phyloP scores from a whole-genome alignment of 2,113 vertebrate genomes.

The Brienomyrus brachyistius region DNA sequence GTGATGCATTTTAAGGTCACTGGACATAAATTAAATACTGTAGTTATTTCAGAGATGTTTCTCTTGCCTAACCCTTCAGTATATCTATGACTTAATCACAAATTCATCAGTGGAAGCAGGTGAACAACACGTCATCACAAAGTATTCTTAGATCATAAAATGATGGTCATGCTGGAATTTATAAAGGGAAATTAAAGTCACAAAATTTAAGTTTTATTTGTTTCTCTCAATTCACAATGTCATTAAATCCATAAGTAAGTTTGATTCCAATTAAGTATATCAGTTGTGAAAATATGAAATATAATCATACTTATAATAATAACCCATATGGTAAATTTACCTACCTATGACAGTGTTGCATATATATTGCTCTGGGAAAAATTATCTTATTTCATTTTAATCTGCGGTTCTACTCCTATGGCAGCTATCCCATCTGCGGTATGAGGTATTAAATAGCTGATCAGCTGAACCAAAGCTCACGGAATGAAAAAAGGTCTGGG shows the following conservation, averaged over 20 bases:
- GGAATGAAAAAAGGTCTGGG: background rate
- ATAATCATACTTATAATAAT: background rate
- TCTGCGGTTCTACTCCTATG: background rate
- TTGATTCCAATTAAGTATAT: background rate
- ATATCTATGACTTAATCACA: background rate
- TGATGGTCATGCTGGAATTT: background rate
- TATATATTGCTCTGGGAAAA: background rate
- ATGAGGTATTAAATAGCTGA: background rate
- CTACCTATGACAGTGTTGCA: background rate
- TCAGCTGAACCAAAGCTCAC: background rate
- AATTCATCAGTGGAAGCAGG: background rate
- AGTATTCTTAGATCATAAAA: background rate
- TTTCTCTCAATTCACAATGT: background rate
- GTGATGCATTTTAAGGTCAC: background rate
- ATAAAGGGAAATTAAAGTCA: background rate
- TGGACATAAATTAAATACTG: background rate
- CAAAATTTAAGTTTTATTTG: background rate
- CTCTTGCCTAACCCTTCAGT: background rate
- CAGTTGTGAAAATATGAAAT: background rate
- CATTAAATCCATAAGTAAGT: background rate
- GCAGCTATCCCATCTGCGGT: background rate
- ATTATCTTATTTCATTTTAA: background rate
- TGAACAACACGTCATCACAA: background rate
- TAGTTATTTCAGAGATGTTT: background rate
- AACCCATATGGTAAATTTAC: background rate